phyloP scores from a whole-genome alignment of 2,888 invertebrate species.

The Coleophora flavipennella region DNA sequence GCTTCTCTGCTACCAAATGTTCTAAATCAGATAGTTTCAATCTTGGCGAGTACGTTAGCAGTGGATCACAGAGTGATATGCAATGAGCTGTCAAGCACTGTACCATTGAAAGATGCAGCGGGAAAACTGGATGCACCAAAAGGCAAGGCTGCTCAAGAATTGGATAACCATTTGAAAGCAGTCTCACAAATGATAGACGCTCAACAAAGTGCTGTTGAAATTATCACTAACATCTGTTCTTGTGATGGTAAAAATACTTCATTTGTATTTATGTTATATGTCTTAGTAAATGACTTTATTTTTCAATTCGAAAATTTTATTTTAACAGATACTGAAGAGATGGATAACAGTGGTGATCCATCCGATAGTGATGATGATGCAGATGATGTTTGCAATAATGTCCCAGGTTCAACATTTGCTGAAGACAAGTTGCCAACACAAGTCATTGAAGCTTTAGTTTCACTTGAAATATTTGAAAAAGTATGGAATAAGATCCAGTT shows the following conservation, averaged over 20 bases:
- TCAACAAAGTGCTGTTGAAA: slow-evolving; percentile 79
- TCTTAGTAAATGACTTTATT: too few species aligned
- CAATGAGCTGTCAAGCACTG: slow-evolving; percentile 57
- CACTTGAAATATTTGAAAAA: slow-evolving; percentile 73
- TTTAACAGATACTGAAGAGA: slow-evolving; percentile 26
- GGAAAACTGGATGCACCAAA: slow-evolving; percentile 40
- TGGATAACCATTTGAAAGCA: slow-evolving; percentile 62
- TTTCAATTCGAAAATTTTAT: too few species aligned
- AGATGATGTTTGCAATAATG: slow-evolving; percentile 53
- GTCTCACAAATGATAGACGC: slow-evolving; percentile 74
- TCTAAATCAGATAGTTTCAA: slow-evolving; percentile 60
- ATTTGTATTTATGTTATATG: too few species aligned
- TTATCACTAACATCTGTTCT: slow-evolving; percentile 80
- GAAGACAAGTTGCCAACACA: slow-evolving; percentile 70
- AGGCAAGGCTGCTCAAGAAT: slow-evolving; percentile 45
- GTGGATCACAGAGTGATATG: slow-evolving; percentile 67
- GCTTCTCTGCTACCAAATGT: slow-evolving; percentile 50
- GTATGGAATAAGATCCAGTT: slow-evolving; percentile 67
- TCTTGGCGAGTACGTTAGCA: slow-evolving; percentile 65
- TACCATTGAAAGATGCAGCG: slow-evolving; percentile 47
- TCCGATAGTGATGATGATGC: slow-evolving; percentile 49
- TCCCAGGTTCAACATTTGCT: slow-evolving; percentile 37
- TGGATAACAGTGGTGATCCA: slow-evolving; percentile 35
- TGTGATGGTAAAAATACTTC: slow-evolving; percentile 67
- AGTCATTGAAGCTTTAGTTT: slow-evolving; percentile 74